These are phyloP conservation scores for Eufriesea mexicana DNA, from an alignment of 1,140 invertebrate genomes.

Conservation along the genomic window DNA sequence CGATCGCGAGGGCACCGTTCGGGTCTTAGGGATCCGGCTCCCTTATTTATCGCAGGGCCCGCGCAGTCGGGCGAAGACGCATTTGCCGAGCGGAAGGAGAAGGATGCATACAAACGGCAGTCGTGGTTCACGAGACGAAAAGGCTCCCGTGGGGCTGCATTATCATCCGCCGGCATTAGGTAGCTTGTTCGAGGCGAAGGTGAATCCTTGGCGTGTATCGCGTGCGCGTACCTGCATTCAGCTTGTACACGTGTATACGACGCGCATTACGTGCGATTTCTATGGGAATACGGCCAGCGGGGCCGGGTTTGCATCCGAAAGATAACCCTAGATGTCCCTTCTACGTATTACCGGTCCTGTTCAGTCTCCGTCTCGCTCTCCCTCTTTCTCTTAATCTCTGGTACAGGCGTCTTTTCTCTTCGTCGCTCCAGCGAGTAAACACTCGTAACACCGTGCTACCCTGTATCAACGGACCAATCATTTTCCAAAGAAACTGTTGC, in stretches of 20 bases:
- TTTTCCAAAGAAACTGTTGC: slow-evolving; percentile 43
- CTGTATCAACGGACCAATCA: slow-evolving; percentile 30
- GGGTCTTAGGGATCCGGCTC: not conserved
- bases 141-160: slow-evolving; percentile 67
- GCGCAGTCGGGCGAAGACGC: slow-evolving; percentile 12
- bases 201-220: slow-evolving; percentile 43
- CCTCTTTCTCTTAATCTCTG: not conserved
- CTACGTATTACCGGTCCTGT: not conserved
- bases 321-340: slow-evolving; percentile 61
- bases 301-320: slow-evolving; percentile 66
- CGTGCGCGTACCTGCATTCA: slow-evolving; percentile 39
- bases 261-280: slow-evolving; percentile 69
- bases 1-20: not conserved
- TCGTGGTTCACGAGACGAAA: slow-evolving; percentile 59
- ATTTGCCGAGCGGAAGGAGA: slow-evolving; percentile 32
- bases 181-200: slow-evolving; percentile 58
- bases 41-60: slow-evolving; percentile 27
- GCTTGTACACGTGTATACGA: slow-evolving; percentile 60
- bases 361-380: not conserved
- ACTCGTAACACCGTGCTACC: not conserved
- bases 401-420: not conserved
- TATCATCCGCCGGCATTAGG: slow-evolving; percentile 69
- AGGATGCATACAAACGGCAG: slow-evolving; percentile 17
- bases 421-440: slow-evolving; percentile 4
- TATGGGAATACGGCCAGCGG: slow-evolving; percentile 66